These are phyloP conservation scores for Epiperipatus broadwayi DNA, from an alignment of 2,888 invertebrate species.

Conservation along the genomic window DNA sequence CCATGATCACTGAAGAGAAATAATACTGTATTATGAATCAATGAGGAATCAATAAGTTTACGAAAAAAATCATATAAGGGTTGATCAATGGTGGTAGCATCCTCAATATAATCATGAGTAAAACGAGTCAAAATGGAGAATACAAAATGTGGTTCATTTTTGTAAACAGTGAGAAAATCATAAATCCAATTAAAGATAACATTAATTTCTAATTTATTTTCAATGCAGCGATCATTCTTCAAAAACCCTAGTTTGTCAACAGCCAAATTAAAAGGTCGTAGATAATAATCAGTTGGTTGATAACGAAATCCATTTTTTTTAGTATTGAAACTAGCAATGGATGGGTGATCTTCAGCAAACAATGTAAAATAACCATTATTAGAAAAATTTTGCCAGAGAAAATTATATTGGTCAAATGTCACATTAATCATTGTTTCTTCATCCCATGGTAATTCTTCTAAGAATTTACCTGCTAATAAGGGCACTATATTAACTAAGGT, in stretches of 20 bases:
- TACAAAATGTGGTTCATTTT: no score
- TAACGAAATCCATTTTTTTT: constrained; percentile 47
- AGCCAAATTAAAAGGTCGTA: constrained; percentile 49
- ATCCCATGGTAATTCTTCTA: no score
- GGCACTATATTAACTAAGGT: no score
- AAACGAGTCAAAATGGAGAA: constrained; percentile 24
- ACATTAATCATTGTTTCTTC: constrained; percentile 16
- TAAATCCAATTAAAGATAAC: constrained; percentile 21
- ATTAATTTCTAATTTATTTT: constrained; percentile 21
- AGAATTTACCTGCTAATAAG: no score
- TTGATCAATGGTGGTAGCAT: constrained; percentile 22
- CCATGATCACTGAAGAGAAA: no score
- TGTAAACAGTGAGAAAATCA: no score
- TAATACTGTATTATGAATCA: no score
- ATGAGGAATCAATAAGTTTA: no score
- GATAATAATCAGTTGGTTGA: constrained; percentile 61
- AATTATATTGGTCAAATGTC: constrained; percentile 18
- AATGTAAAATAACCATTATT: constrained; percentile 36
- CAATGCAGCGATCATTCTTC: constrained; percentile 22
- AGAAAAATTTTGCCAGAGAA: constrained; percentile 18
- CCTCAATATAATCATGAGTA: constrained; percentile 23
- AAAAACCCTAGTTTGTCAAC: constrained; percentile 21
- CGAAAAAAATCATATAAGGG: no score
- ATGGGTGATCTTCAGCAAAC: constrained; percentile 54
- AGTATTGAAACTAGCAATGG: constrained; percentile 54